phyloP scores from a whole-genome alignment of 1,140 invertebrate genomes.

The Callitettix versicolor region DNA sequence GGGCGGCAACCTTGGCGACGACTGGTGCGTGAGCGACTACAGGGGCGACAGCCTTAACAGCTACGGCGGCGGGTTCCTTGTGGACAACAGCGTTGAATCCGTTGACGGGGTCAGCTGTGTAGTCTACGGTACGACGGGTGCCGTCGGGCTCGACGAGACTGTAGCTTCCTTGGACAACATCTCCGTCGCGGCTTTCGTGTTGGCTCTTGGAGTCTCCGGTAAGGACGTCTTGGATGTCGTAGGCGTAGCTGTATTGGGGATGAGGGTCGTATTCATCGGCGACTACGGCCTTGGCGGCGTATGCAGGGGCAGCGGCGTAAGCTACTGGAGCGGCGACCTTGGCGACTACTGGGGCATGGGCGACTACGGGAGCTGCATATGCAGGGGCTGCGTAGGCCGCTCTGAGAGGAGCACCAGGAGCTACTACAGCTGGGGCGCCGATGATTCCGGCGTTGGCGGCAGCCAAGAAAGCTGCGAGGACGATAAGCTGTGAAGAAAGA shows the following conservation, averaged over 20 bases:
- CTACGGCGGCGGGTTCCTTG: conserved; percentile 22
- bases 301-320: conserved; percentile 27
- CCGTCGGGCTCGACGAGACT: conserved; percentile 32
- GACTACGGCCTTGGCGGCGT: conserved; percentile 27
- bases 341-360: conserved; percentile 23
- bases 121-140: conserved; percentile 27
- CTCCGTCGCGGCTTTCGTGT: conserved; percentile 44
- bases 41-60: conserved; percentile 26
- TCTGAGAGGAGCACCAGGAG: conserved; percentile 14
- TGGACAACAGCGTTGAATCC: conserved; percentile 23
- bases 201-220: conserved; percentile 31
- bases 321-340: conserved; percentile 27
- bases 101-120: conserved; percentile 28
- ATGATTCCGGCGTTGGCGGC: conserved; percentile 27
- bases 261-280: conserved; percentile 41
- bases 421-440: conserved; percentile 21
- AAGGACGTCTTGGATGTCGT: conserved; percentile 27
- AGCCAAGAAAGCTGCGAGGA: conserved; percentile 27
- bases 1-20: conserved; percentile 28
- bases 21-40: conserved; percentile 33
- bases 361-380: conserved; percentile 25
- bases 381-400: conserved; percentile 18
- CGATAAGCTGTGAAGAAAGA: too few relatives aligned
- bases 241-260: conserved; percentile 29
- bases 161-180: conserved; percentile 55